phyloP scores from a whole-genome alignment of 2,888 invertebrate genomes.

The Eremobia ochroleuca region DNA sequence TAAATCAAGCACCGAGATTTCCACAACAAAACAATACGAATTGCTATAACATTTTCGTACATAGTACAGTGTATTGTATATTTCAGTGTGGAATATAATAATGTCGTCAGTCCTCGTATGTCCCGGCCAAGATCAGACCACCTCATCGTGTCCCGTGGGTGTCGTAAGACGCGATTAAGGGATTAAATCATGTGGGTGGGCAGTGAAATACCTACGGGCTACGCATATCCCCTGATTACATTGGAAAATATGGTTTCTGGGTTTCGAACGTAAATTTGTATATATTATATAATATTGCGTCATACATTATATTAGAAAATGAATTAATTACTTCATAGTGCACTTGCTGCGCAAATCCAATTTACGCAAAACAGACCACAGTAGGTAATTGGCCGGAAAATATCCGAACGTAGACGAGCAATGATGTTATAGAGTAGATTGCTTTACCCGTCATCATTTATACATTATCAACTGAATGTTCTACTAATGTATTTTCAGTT shows the following conservation, averaged over 20 bases:
- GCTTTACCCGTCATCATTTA: conserved; percentile 14
- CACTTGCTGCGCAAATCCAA: conserved; percentile 19
- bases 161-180: conserved; percentile 46
- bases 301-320: conserved; percentile 21
- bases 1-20: conserved; percentile 24
- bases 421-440: conserved; percentile 27
- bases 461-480: conserved; percentile 25
- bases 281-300: conserved; percentile 17
- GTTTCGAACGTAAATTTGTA: conserved; percentile 1
- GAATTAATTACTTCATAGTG: conserved; percentile 8
- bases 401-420: conserved; percentile 10
- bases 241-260: conserved; percentile 17
- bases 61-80: background rate
- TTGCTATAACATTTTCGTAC: background rate
- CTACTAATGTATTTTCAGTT: conserved; percentile 27
- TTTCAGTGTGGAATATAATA: conserved; percentile 27
- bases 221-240: conserved; percentile 23
- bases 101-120: conserved; percentile 11
- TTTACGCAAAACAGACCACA: conserved; percentile 23
- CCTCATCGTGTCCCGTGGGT: conserved; percentile 42
- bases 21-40: conserved; percentile 12
- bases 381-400: conserved; percentile 37
- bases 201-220: conserved; percentile 31
- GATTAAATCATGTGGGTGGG: conserved; percentile 49
- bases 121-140: conserved; percentile 26